Evolutionary conservation across 2,888 invertebrate genomes (phyloP).

Genomic region (Cosmopolites sordidus): DNA sequence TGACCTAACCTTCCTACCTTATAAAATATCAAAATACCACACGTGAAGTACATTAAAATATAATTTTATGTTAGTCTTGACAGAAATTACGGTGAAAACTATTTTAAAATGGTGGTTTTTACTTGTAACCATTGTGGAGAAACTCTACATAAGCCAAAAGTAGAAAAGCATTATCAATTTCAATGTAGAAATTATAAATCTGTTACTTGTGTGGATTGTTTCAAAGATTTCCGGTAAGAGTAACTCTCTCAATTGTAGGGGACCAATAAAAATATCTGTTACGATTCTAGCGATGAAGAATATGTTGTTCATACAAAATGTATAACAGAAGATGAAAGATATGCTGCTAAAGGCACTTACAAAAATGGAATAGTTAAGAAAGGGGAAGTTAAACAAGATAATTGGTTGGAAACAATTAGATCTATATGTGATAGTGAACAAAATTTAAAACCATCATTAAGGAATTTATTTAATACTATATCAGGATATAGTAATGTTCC

Average conservation of each 20-base stretch:
- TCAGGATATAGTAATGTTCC: slow-evolving; percentile 74
- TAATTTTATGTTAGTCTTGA: too few species aligned
- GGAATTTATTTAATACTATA: slow-evolving; percentile 62
- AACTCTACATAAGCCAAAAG: slow-evolving; percentile 84
- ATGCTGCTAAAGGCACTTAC: slow-evolving; percentile 76
- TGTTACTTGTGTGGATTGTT: slow-evolving; percentile 90
- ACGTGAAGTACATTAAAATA: too few species aligned
- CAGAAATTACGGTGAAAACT: too few species aligned
- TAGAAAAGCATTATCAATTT: slow-evolving; percentile 79
- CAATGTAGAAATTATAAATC: slow-evolving; percentile 65
- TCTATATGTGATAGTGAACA: slow-evolving; percentile 58
- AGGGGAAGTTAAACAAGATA: slow-evolving; percentile 81
- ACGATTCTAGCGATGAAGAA: slow-evolving; percentile 62
- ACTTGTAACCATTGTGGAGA: slow-evolving; percentile 90
- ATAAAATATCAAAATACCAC: too few species aligned
- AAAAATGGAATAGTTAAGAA: slow-evolving; percentile 69
- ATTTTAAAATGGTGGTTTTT: slow-evolving; percentile 79
- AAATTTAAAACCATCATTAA: slow-evolving; percentile 55
- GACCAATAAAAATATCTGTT: slow-evolving; percentile 12
- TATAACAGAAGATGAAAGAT: slow-evolving; percentile 80
- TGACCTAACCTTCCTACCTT: too few species aligned
- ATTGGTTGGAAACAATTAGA: slow-evolving; percentile 73
- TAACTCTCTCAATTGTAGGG: slow-evolving; percentile 1
- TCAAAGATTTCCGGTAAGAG: slow-evolving; percentile 77
- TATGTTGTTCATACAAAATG: slow-evolving; percentile 80